These are phyloP conservation scores for Luehdorfia chinensis DNA, from an alignment of 1,140 invertebrate genomes.

Conservation along the genomic window DNA sequence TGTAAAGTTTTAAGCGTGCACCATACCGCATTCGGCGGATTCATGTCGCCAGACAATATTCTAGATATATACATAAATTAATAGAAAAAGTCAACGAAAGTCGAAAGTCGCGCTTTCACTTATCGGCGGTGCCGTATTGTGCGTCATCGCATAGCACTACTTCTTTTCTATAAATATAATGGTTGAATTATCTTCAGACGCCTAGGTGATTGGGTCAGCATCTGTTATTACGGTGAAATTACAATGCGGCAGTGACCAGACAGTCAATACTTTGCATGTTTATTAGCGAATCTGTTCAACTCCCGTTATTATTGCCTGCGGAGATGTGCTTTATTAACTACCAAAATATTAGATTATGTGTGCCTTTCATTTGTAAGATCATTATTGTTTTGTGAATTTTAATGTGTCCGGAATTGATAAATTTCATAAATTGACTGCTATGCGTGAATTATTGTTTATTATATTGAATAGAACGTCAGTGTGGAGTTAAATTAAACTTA, in stretches of 20 bases:
- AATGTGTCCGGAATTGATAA: slow-evolving; percentile 11
- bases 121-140: slow-evolving; percentile 58
- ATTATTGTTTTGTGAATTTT: slow-evolving; percentile 11
- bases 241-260: slow-evolving; percentile 22
- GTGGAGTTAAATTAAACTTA: too few species aligned
- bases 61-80: slow-evolving; percentile 57
- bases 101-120: slow-evolving; percentile 74
- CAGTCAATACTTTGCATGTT: slow-evolving; percentile 28
- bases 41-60: slow-evolving; percentile 69
- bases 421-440: slow-evolving; percentile 9
- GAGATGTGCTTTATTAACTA: slow-evolving; percentile 13
- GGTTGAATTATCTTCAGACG: slow-evolving; percentile 38
- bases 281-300: slow-evolving; percentile 31
- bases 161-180: slow-evolving; percentile 40
- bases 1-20: slow-evolving; percentile 8
- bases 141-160: slow-evolving; percentile 41
- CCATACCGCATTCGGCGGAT: slow-evolving; percentile 40
- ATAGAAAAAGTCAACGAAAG: slow-evolving; percentile 73
- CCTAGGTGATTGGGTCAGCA: slow-evolving; percentile 35
- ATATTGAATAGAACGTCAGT: too few species aligned
- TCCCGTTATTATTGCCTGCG: slow-evolving; percentile 11
- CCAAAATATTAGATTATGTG: slow-evolving; percentile 15
- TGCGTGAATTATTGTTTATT: slow-evolving; percentile 1
- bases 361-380: slow-evolving; percentile 9
- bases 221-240: slow-evolving; percentile 35